A percentile compares a stretch with the other conserved stretches of the same genome.
phyloP scores from a whole-genome alignment of 2,113 vertebrate genomes.

The Hippocampus comes region DNA sequence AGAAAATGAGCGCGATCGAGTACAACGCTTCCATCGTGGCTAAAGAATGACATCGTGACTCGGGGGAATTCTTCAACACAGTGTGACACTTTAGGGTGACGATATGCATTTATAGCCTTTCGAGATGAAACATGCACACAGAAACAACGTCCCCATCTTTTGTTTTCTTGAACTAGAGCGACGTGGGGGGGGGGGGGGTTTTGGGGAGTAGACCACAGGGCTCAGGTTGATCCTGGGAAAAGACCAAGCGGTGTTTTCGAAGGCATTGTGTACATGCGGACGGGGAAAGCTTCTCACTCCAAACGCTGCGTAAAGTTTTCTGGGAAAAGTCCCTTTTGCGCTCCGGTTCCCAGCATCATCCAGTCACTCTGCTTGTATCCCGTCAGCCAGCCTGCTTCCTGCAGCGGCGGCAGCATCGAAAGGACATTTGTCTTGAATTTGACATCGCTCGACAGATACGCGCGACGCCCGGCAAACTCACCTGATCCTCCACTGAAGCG shows the following conservation, averaged over 20 bases:
- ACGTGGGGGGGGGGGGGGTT: conserved; percentile 23
- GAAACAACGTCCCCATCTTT: conserved; percentile 60
- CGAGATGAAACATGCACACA: conserved; percentile 67
- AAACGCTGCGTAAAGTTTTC: conserved; percentile 87
- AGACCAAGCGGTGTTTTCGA: conserved; percentile 27
- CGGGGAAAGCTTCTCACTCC: conserved; percentile 69
- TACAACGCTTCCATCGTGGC: neutral
- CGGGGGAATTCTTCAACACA: neutral
- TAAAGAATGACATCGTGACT: neutral
- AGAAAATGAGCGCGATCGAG: too few relatives aligned
- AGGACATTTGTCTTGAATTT: neutral
- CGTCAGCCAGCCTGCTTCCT: conserved; percentile 97
- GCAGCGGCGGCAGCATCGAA: conserved; percentile 15
- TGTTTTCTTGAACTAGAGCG: conserved; percentile 45
- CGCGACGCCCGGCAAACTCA: conserved; percentile 50
- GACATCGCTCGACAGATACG: neutral
- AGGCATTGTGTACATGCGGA: conserved; percentile 57
- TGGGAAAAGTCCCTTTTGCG: conserved; percentile 90
- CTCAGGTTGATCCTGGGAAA: conserved; percentile 57
- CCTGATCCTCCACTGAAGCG: conserved; percentile 85
- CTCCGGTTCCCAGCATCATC: conserved; percentile 75
- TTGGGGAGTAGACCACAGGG: conserved; percentile 40
- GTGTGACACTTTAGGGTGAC: neutral
- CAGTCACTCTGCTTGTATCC: conserved; percentile 88
- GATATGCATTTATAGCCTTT: conserved; percentile 14